These are phyloP conservation scores for Calypte anna DNA, from an alignment of 2,113 vertebrate genomes.

Conservation along the genomic window DNA sequence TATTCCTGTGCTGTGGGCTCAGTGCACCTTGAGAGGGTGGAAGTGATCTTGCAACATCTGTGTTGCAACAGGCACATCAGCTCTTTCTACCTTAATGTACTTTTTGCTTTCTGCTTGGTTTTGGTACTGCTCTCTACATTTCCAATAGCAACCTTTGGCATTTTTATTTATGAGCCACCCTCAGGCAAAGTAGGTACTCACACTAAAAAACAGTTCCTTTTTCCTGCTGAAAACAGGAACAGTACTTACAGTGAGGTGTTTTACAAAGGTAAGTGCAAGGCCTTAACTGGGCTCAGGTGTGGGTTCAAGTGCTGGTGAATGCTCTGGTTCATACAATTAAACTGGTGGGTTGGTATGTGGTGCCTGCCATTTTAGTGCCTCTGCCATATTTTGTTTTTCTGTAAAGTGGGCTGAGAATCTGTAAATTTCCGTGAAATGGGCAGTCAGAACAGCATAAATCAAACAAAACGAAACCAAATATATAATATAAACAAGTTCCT, in stretches of 20 bases:
- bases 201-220: background rate
- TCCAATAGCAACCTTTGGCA: background rate
- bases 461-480: background rate
- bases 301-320: background rate
- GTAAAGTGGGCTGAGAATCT: background rate
- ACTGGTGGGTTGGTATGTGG: background rate
- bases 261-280: background rate
- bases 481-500: background rate
- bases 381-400: background rate
- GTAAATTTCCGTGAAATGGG: background rate
- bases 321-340: background rate
- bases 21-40: background rate
- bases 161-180: background rate
- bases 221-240: background rate
- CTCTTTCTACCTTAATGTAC: background rate
- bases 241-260: background rate
- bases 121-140: background rate
- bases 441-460: background rate
- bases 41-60: background rate
- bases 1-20: accelerated
- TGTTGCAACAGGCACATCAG: background rate
- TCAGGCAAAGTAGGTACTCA: background rate
- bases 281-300: background rate
- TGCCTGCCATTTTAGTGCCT: background rate
- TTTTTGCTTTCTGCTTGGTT: background rate